These are phyloP conservation scores for Nycticebus coucang DNA, from an alignment of 2,113 vertebrate genomes.

Conservation along the genomic window DNA sequence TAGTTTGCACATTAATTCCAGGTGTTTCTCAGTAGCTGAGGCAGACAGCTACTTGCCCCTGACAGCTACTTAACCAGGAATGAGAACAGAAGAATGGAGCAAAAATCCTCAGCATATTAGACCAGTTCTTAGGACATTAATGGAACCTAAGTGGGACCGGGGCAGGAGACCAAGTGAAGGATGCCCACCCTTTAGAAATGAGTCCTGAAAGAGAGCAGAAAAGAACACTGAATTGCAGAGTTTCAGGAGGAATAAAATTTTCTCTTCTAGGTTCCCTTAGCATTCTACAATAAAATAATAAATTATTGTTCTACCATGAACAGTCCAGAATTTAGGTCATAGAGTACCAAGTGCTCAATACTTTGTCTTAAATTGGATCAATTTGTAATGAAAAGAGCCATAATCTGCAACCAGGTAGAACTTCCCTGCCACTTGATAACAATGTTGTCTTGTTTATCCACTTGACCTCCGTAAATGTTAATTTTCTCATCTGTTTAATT, in stretches of 20 bases:
- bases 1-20: not conserved
- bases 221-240: not conserved
- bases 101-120: not conserved
- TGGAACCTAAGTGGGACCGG: not conserved
- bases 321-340: not conserved
- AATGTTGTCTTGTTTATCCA: not conserved
- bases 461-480: not conserved
- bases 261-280: not conserved
- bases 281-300: not conserved
- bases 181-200: not conserved
- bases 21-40: not conserved
- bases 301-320: not conserved
- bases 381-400: not conserved
- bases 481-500: slow-evolving; percentile 47
- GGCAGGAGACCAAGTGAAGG: not conserved
- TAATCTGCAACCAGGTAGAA: not conserved
- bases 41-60: not conserved
- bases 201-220: not conserved
- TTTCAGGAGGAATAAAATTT: not conserved
- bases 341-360: not conserved
- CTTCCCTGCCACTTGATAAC: not conserved
- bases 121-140: not conserved
- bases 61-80: not conserved
- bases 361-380: not conserved
- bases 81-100: not conserved